Conservation (phyloP, 2,797 vertebrate species). For the Hippopotamyrus pictus region DNA sequence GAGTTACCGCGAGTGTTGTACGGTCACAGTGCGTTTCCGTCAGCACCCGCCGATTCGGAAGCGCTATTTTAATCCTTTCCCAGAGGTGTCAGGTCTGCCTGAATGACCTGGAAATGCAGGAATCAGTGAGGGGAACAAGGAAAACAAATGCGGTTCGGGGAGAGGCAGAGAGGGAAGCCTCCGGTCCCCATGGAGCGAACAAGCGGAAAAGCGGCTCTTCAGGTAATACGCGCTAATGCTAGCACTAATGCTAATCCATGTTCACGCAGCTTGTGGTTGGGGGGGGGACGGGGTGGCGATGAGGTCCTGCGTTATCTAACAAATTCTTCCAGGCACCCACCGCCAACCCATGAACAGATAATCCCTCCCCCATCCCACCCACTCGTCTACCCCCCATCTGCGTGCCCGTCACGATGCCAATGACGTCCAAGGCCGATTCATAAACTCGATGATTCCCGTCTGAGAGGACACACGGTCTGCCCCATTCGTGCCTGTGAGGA, state of each 20-base stretch:
- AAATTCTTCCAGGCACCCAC: not conserved
- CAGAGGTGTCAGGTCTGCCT: not conserved
- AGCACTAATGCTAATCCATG: not conserved
- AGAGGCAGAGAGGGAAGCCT: slow-evolving; percentile 24
- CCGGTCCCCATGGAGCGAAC: not conserved
- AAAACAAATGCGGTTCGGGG: not conserved
- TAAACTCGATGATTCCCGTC: not conserved
- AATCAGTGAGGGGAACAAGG: not conserved
- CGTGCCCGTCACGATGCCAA: not conserved
- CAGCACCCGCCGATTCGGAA: not conserved
- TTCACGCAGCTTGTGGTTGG: not conserved
- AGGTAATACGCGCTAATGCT: not conserved
- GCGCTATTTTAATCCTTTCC: slow-evolving; percentile 17
- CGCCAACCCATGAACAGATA: not conserved
- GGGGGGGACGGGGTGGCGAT: not conserved
- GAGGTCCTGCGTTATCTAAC: not conserved
- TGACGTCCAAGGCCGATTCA: not conserved
- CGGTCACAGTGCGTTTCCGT: not conserved
- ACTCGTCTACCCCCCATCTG: not conserved
- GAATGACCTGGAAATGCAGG: slow-evolving; percentile 21
- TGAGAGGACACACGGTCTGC: not conserved
- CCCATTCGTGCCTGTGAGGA: not conserved
- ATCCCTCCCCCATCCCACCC: not conserved
- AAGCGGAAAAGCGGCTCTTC: not conserved
- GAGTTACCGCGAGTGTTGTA: not conserved